Evolutionary conservation across 2,888 invertebrate genomes (phyloP).

Genomic region (Harpagoxenus sublaevis): DNA sequence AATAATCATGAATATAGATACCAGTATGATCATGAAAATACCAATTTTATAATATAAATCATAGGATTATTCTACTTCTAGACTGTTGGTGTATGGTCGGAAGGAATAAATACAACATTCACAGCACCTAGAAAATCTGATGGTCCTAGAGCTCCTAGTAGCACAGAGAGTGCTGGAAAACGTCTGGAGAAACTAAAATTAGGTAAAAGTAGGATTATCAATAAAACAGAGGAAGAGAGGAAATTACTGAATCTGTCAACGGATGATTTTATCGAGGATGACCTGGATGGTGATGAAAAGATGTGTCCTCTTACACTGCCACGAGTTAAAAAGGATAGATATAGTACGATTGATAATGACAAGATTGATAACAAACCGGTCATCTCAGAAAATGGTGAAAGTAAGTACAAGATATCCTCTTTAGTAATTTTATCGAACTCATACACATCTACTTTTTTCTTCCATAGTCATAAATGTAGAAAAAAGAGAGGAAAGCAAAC

Average conservation of each 20-base stretch:
- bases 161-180: slow-evolving; percentile 62
- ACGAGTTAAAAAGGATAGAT: slow-evolving; percentile 76
- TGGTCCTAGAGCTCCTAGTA: slow-evolving; percentile 58
- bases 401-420: slow-evolving; percentile 65
- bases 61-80: slow-evolving; percentile 61
- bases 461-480: slow-evolving; percentile 66
- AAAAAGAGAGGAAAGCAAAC: slow-evolving; percentile 34
- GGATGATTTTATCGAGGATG: slow-evolving; percentile 85
- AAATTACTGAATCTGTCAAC: slow-evolving; percentile 82
- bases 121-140: slow-evolving; percentile 67
- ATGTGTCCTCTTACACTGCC: slow-evolving; percentile 82
- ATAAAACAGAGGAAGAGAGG: slow-evolving; percentile 83
- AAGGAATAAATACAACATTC: slow-evolving; percentile 78
- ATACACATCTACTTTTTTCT: slow-evolving; percentile 23
- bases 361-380: slow-evolving; percentile 78
- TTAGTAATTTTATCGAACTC: slow-evolving; percentile 15
- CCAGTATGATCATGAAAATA: neutral
- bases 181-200: slow-evolving; percentile 80
- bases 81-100: slow-evolving; percentile 84
- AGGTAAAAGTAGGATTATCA: slow-evolving; percentile 76
- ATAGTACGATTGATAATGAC: slow-evolving; percentile 34
- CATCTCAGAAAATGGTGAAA: slow-evolving; percentile 80
- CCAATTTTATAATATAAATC: neutral
- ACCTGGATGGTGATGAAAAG: slow-evolving; percentile 72
- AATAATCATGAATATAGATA: neutral